These are phyloP conservation scores for Syrista parreyssii DNA, from an alignment of 2,888 invertebrate genomes.

Conservation along the genomic window DNA sequence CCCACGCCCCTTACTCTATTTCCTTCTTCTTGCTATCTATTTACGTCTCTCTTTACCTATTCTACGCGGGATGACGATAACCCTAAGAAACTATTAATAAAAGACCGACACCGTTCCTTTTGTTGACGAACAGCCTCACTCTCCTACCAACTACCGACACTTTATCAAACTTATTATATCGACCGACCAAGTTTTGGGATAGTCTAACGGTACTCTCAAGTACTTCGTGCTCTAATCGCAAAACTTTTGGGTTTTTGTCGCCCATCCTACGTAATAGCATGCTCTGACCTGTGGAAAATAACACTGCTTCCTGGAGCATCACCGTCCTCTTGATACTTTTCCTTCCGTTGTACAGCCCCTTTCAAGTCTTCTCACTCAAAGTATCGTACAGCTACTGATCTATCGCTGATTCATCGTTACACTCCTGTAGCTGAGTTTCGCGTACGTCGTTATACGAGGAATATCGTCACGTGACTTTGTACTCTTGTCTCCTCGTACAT, in stretches of 20 bases:
- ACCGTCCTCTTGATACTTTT: background rate
- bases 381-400: background rate
- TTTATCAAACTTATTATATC: constrained; percentile 47
- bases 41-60: background rate
- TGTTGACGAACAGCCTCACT: constrained; percentile 29
- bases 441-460: background rate
- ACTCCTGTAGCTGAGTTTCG: background rate
- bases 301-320: background rate
- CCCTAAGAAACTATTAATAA: constrained; percentile 34
- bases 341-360: background rate
- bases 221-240: constrained; percentile 25
- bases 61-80: constrained; percentile 23
- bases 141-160: constrained; percentile 31
- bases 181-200: constrained; percentile 24
- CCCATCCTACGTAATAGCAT: constrained; percentile 8
- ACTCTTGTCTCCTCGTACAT: background rate
- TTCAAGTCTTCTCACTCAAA: background rate
- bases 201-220: constrained; percentile 14
- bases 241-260: constrained; percentile 30
- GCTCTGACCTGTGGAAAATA: constrained; percentile 9
- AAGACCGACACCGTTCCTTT: constrained; percentile 30
- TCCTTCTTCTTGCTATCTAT: background rate
- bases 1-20: background rate
- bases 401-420: background rate
- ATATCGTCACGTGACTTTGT: background rate